phyloP scores from a whole-genome alignment of 2,113 vertebrate species.

The Neopipo cinnamomea region DNA sequence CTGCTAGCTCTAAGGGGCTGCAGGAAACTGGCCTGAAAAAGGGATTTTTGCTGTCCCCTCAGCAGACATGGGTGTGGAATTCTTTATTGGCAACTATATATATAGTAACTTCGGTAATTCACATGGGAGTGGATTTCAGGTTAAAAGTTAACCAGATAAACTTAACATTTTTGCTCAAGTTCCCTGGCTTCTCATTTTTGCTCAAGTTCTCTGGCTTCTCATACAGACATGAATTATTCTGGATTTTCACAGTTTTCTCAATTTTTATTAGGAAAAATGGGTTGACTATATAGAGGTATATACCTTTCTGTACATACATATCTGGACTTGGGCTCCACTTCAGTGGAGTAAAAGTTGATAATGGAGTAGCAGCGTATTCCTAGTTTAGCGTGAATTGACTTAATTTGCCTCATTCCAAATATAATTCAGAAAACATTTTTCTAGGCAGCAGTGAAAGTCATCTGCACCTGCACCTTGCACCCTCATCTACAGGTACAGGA shows the following conservation, averaged over 20 bases:
- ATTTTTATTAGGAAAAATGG: neutral
- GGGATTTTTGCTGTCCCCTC: neutral
- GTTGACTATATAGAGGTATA: neutral
- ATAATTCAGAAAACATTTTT: neutral
- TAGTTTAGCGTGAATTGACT: neutral
- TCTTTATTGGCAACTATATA: neutral
- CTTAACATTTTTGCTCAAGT: neutral
- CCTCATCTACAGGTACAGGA: neutral
- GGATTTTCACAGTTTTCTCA: neutral
- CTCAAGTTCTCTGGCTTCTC: neutral
- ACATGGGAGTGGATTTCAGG: neutral
- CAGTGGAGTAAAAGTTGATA: neutral
- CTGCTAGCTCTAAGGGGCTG: neutral
- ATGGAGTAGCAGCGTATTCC: neutral
- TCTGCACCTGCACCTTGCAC: neutral
- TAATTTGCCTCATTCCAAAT: neutral
- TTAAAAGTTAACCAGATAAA: neutral
- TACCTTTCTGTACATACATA: neutral
- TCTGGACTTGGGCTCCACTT: neutral
- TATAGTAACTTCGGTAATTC: neutral
- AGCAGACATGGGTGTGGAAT: neutral
- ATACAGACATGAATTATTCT: neutral
- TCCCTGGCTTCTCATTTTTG: neutral
- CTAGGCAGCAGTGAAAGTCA: neutral
- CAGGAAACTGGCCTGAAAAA: neutral